phyloP scores from a whole-genome alignment of 2,888 invertebrate species.

The Yponomeuta malinellus region DNA sequence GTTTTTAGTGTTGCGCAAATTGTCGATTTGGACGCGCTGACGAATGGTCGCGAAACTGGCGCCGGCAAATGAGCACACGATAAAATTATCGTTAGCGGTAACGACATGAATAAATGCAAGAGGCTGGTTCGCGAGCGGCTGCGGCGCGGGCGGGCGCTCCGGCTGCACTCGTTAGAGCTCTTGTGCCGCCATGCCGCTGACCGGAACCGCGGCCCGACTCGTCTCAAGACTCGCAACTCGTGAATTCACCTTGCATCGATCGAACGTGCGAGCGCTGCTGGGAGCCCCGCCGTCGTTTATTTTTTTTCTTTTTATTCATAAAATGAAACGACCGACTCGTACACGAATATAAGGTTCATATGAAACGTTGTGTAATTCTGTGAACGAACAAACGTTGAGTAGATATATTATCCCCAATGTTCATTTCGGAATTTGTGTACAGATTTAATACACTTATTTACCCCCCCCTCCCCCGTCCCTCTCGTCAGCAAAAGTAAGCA shows the following conservation, averaged over 20 bases:
- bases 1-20: conserved; percentile 73
- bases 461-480: too few species aligned
- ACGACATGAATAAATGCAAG: conserved; percentile 78
- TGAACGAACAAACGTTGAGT: conserved; percentile 37
- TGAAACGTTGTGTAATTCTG: neutral
- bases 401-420: conserved; percentile 19
- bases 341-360: neutral
- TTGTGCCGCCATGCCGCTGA: conserved; percentile 44
- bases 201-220: conserved; percentile 8
- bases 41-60: conserved; percentile 70
- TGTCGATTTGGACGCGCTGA: conserved; percentile 70
- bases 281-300: neutral
- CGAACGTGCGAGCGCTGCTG: neutral
- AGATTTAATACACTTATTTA: too few species aligned
- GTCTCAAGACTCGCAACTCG: neutral
- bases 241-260: neutral
- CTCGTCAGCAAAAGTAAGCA: too few species aligned
- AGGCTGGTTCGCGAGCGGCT: conserved; percentile 55
- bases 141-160: conserved; percentile 33
- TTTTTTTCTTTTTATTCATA: neutral
- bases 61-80: conserved; percentile 76
- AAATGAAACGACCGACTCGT: neutral
- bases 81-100: conserved; percentile 77
- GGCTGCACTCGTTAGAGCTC: conserved; percentile 57
- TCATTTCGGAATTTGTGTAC: too few species aligned